Base-by-base conservation (phyloP, 2,113 vertebrate genomes). In the Lethenteron reissneri region DNA sequence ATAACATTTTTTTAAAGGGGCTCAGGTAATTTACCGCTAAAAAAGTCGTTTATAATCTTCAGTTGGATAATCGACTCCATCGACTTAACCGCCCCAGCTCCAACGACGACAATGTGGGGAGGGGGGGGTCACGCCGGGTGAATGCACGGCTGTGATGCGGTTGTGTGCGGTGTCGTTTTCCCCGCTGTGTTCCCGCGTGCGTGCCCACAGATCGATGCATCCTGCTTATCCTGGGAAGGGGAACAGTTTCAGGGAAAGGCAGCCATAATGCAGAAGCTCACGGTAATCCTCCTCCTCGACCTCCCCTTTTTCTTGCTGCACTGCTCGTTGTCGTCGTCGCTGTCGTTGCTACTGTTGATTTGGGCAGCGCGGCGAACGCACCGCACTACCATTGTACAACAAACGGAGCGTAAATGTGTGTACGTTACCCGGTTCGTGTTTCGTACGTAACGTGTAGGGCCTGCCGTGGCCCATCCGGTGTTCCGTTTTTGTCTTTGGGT, bases 151-250 rank as follows among this genome's bases (percentile, higher is more conserved):
- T 41, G 41, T 41, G 41, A 41, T 41, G 41, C 41, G 41, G 4
- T 41, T 41, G 41, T 41, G 41, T 41, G 41, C 41, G 3, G 41
- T 41, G 41, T 41, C 41, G 41, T 41, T 41, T 41, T 6, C 4
- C 41, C 41, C 41, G 41, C 41, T 41, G 41, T 41, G 4, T 41
- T 41, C 41, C 41, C 41, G 41, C 41, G 41, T 68, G 11, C 21
- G n/a, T 11, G 8, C 11, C 21, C 62, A 21, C 80, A 99, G 92
- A 95, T 89, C 71, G 91, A 95, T 73, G 79, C 86, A 3, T 99
- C 92, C 86, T 97, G 92, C 84, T 89, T 99, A 85, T 94, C 90
- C 4, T 99, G 92, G 91, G 92, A 99, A 83, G 94, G 92, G 81
- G 85, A 95, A 77, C 89, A 91, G 78, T 95, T 86, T 83, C 89